A percentile compares a stretch with the other conserved stretches of the same genome.
These are phyloP conservation scores for Drosophila bocki DNA, from an alignment of 1,140 invertebrate species.

Conservation along the genomic window DNA sequence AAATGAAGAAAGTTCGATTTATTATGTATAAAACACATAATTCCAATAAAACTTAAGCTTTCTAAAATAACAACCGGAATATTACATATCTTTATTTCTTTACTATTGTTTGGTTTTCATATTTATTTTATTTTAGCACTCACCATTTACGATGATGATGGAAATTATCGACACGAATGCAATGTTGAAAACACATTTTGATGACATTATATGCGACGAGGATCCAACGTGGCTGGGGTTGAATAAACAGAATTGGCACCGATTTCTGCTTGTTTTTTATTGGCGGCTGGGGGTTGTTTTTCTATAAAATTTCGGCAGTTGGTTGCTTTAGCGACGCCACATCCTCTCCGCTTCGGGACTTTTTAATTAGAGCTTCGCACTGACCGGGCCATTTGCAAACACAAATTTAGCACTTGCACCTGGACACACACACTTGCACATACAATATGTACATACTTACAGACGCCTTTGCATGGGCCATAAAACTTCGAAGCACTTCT, in stretches of 20 bases:
- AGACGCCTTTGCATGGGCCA: conserved; percentile 35
- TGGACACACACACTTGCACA: conserved; percentile 13
- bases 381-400: conserved; percentile 50
- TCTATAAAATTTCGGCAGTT: conserved; percentile 21
- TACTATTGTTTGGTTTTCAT: neutral
- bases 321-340: neutral
- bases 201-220: conserved; percentile 82
- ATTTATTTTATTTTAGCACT: conserved; percentile 23
- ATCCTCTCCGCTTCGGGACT: neutral
- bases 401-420: conserved; percentile 46
- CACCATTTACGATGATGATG: conserved; percentile 85
- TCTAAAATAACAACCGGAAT: no score
- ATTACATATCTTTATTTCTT: neutral
- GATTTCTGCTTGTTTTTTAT: conserved; percentile 27
- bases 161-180: conserved; percentile 85
- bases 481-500: conserved; percentile 57
- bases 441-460: conserved; percentile 15
- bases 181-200: conserved; percentile 84
- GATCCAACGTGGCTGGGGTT: conserved; percentile 63
- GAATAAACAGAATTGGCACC: conserved; percentile 48
- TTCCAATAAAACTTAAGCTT: no score
- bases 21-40: no score
- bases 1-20: no score
- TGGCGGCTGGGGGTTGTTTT: neutral
- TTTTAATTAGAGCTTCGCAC: conserved; percentile 33